Evolutionary conservation across 1,140 invertebrate genomes (phyloP).

Genomic region (Camponotus vicinus): DNA sequence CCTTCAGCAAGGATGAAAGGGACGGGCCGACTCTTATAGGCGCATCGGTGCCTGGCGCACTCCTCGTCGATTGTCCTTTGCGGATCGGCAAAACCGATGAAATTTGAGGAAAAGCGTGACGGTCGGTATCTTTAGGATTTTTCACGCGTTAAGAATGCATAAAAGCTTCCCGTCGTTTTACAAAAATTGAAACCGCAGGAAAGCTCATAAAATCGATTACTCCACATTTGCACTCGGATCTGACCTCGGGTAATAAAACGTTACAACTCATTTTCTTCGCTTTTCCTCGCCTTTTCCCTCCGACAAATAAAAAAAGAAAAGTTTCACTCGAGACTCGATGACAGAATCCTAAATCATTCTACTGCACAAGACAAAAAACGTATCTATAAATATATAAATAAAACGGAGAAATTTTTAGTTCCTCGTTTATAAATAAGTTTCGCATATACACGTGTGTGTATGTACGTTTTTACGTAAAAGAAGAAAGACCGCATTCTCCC

Average conservation of each 20-base stretch:
- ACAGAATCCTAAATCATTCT: too few relatives aligned
- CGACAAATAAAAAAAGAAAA: too few relatives aligned
- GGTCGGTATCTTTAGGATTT: conserved; percentile 26
- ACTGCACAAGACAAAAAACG: too few relatives aligned
- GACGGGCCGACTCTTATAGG: conserved; percentile 35
- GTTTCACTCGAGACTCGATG: too few relatives aligned
- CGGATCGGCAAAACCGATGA: not conserved
- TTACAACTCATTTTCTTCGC: too few relatives aligned
- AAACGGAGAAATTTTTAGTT: too few relatives aligned
- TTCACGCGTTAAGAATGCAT: conserved; percentile 38
- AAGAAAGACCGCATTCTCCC: conserved; percentile 39
- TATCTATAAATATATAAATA: too few relatives aligned
- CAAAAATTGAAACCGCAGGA: not conserved
- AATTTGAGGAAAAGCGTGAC: conserved; percentile 44
- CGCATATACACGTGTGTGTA: not conserved
- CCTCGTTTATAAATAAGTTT: too few relatives aligned
- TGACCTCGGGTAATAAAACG: not conserved
- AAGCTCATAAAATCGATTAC: not conserved
- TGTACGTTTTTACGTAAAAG: conserved; percentile 42
- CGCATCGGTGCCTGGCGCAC: conserved; percentile 1
- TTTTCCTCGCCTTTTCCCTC: too few relatives aligned
- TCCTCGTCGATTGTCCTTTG: not conserved
- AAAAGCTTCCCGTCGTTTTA: conserved; percentile 5
- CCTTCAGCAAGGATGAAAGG: conserved; percentile 69
- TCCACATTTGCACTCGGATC: not conserved